Evolutionary conservation across 2,113 vertebrate species (phyloP).

Genomic region (Carassius gibelio): DNA sequence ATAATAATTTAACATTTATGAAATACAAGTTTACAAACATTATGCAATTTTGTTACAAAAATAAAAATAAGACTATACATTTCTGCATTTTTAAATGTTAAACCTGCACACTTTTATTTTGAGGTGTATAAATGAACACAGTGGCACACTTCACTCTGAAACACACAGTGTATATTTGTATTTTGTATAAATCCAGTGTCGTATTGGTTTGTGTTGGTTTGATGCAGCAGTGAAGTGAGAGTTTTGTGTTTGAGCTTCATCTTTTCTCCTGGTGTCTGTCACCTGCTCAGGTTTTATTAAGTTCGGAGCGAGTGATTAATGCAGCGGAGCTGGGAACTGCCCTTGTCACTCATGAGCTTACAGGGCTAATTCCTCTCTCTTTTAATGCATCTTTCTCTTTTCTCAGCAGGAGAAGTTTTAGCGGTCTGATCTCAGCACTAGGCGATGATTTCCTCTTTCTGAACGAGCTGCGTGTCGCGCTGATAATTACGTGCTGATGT

Average conservation of each 20-base stretch:
- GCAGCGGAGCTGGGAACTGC: constrained; percentile 1
- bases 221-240: too few relatives aligned
- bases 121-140: background rate
- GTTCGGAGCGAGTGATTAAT: background rate
- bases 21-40: too few relatives aligned
- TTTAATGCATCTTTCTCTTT: constrained; percentile 11
- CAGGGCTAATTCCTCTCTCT: constrained; percentile 1
- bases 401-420: constrained; percentile 52
- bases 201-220: background rate
- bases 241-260: background rate
- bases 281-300: background rate
- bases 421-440: background rate
- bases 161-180: background rate
- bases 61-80: too few relatives aligned
- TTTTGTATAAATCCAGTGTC: background rate
- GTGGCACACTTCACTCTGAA: background rate
- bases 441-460: background rate
- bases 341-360: background rate
- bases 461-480: background rate
- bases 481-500: background rate
- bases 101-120: background rate
- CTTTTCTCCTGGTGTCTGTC: background rate
- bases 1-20: too few relatives aligned
- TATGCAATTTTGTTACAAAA: too few relatives aligned
- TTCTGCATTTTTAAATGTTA: too few relatives aligned